These are phyloP conservation scores for Drosophila takahashii DNA, from an alignment of 1,140 invertebrate species.

Conservation along the genomic window DNA sequence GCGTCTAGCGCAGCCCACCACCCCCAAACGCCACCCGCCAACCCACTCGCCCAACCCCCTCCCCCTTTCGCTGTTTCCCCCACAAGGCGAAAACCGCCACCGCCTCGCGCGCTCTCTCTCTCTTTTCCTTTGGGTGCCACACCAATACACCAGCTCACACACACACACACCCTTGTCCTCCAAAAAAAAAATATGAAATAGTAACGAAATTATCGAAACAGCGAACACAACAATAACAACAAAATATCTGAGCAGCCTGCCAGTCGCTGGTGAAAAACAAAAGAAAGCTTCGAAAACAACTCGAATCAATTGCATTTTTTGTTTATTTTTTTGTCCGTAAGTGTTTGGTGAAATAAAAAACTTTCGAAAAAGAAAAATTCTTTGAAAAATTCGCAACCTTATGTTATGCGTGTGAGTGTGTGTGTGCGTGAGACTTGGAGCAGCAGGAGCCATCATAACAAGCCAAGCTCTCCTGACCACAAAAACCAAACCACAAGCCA, in stretches of 20 bases:
- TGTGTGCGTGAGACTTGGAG: constrained; percentile 17
- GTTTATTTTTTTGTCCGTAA: constrained; percentile 10
- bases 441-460: constrained; percentile 10
- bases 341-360: not conserved
- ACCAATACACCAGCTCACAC: constrained; percentile 27
- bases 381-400: constrained; percentile 3
- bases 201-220: constrained; percentile 33
- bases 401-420: not conserved
- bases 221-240: constrained; percentile 28
- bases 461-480: constrained; percentile 9
- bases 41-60: not conserved
- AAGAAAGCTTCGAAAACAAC: not conserved
- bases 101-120: constrained; percentile 12
- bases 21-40: not conserved
- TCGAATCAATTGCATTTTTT: not conserved
- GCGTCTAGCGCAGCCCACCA: constrained; percentile 54
- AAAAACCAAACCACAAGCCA: constrained; percentile 18
- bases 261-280: not conserved
- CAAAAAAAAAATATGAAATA: constrained; percentile 18
- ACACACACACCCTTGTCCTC: constrained; percentile 44
- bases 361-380: not conserved
- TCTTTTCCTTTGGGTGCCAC: constrained; percentile 30
- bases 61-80: not conserved
- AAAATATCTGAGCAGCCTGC: not conserved
- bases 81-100: constrained; percentile 31